A percentile compares a stretch with the other conserved stretches of the same genome.
Evolutionary conservation across 2,113 vertebrate genomes (phyloP).

Genomic region (Phyllostomus discolor): DNA sequence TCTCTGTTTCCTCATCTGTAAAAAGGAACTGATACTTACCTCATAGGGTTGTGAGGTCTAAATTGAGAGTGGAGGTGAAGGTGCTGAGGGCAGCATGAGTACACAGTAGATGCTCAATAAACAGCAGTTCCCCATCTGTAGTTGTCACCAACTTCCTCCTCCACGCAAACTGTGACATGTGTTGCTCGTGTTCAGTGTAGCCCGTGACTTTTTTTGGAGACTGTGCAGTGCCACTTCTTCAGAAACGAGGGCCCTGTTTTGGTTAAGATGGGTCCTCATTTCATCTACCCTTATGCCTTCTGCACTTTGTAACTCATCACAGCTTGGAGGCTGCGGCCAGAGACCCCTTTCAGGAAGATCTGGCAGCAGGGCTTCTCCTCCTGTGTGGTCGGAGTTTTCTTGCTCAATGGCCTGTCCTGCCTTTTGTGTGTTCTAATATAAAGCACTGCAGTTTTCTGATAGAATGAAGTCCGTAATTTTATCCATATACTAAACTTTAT

Average conservation of each 20-base stretch:
- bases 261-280: background rate
- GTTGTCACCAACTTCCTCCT: background rate
- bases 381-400: background rate
- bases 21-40: background rate
- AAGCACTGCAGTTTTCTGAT: background rate
- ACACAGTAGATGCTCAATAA: background rate
- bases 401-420: background rate
- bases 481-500: background rate
- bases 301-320: background rate
- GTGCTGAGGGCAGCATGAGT: background rate
- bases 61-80: background rate
- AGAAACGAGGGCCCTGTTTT: conserved; percentile 15
- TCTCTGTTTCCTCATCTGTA: background rate
- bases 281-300: background rate
- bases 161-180: background rate
- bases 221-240: background rate
- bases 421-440: background rate
- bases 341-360: background rate
- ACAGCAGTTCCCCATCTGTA: background rate
- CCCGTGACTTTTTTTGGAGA: background rate
- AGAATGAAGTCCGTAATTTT: background rate
- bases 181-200: background rate
- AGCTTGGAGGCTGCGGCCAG: background rate
- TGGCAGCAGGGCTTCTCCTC: background rate
- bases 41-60: background rate